Percentiles rank a stretch among this genome's conserved stretches.
phyloP scores from a whole-genome alignment of 2,888 invertebrate genomes.

The Drosophila birchii region DNA sequence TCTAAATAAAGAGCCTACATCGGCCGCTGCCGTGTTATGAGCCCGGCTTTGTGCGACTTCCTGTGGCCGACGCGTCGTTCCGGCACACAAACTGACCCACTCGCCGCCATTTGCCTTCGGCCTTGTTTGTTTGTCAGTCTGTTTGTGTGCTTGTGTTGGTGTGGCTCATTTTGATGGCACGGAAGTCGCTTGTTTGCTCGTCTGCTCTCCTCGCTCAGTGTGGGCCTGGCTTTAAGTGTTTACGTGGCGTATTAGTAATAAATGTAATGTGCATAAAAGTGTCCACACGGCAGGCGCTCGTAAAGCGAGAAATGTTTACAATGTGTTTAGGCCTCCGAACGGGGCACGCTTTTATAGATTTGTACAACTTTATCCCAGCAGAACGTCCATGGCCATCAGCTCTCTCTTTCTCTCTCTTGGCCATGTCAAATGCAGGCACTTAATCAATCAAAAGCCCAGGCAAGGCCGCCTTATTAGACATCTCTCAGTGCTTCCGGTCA shows the following conservation, averaged over 20 bases:
- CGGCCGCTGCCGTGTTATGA: constrained; percentile 21
- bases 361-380: constrained; percentile 64
- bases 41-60: constrained; percentile 36
- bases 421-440: constrained; percentile 74
- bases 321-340: constrained; percentile 53
- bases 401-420: constrained; percentile 10
- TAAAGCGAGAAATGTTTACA: constrained; percentile 64
- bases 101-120: constrained; percentile 26
- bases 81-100: constrained; percentile 17
- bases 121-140: constrained; percentile 24
- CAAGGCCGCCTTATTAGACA: constrained; percentile 60
- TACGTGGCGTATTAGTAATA: constrained; percentile 79
- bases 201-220: not conserved
- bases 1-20: constrained; percentile 40
- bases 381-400: constrained; percentile 8
- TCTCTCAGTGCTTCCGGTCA: constrained; percentile 42
- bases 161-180: constrained; percentile 54
- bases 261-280: constrained; percentile 70
- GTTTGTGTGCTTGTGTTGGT: constrained; percentile 23
- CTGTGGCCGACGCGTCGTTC: constrained; percentile 20
- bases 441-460: constrained; percentile 70
- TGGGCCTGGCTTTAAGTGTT: constrained; percentile 70
- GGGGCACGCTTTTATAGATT: constrained; percentile 50
- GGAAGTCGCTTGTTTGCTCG: constrained; percentile 70
- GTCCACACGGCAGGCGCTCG: constrained; percentile 39